These are phyloP conservation scores for Paraescarpia echinospica DNA, from an alignment of 1,140 invertebrate species.

Conservation along the genomic window DNA sequence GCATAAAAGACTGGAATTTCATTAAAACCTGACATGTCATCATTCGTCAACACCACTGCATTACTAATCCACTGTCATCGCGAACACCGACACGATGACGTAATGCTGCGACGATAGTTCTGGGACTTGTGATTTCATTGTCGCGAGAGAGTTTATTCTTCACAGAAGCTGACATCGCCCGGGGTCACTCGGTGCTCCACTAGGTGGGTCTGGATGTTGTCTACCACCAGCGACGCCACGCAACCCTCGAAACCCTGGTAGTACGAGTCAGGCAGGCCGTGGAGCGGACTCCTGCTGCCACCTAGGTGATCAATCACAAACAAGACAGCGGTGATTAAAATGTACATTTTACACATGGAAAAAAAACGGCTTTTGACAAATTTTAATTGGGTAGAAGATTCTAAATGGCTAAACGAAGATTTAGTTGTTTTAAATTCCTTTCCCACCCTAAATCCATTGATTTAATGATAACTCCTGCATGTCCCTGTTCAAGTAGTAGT, in stretches of 20 bases:
- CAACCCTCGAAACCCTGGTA: constrained; percentile 68
- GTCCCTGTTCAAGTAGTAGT: too few relatives aligned
- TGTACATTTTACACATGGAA: constrained; percentile 15
- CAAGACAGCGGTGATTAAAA: neutral
- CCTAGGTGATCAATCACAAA: constrained; percentile 49
- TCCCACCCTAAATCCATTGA: neutral
- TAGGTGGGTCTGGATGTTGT: constrained; percentile 44
- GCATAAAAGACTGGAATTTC: neutral
- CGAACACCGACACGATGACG: neutral
- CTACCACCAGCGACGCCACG: constrained; percentile 53
- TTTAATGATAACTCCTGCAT: too few relatives aligned
- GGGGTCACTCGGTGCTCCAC: constrained; percentile 36
- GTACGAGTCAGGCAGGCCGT: constrained; percentile 64
- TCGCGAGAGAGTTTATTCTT: constrained; percentile 3
- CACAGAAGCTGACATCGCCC: constrained; percentile 7
- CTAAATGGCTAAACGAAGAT: neutral
- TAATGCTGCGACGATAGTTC: neutral
- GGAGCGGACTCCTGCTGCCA: constrained; percentile 54
- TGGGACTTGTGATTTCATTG: neutral
- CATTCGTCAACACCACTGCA: neutral
- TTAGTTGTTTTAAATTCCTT: neutral
- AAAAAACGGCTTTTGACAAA: neutral
- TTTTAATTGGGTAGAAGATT: constrained; percentile 31
- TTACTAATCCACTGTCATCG: neutral
- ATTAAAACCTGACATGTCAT: neutral